Base-by-base conservation (phyloP, 1,140 invertebrate genomes). In the Plodia interpunctella region DNA sequence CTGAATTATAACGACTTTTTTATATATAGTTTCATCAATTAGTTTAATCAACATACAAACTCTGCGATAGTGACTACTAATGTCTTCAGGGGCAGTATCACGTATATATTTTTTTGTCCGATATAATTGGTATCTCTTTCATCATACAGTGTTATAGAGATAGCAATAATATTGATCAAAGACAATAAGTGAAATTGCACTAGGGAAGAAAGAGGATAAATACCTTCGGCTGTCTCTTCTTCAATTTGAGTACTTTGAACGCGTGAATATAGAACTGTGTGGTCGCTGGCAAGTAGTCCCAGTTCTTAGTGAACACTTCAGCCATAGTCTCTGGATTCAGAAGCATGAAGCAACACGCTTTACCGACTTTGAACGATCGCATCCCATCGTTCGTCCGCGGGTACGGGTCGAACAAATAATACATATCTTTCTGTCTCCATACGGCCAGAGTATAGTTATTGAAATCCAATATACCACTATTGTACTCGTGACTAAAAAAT, bases 351-450 rank as follows among this genome's bases (percentile, higher is more conserved):
- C 90, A 88, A 72, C 90, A 90, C 6, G 90, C 90, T 38, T 79
- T 80, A n/a, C 90, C 87, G 32, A 79, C 68, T 21, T 87, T 78
- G 21, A 80, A 66, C 4, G 82, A 66, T 35, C 77, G 74, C 28
- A 78, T 65, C 2, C 89, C 91, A 62, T 90, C 88, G 8, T 66
- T 73, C 18, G 88, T 86, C 10, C 91, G 74, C 2, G 87, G 84
- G 57, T 91, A 91, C 0, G 91, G 90, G 72, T 92, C 91, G 63
- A 91, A 91, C 50, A 90, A 76, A 62, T 91, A 91, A 62, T 72
- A 91, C 87, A 91, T 90, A 57, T 91, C 90, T 60, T 90, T 86
- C 59, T 91, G 90, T 44, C 86, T 79, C 91, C 91, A 92, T 4
- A 91, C 65, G 0, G 84, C 91, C 2, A 91, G 28, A n/a, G 73